Percentiles rank a stretch among this genome's conserved stretches.
These are phyloP conservation scores for Gopherus evgoodei DNA, from an alignment of 2,113 vertebrate species.

Conservation along the genomic window DNA sequence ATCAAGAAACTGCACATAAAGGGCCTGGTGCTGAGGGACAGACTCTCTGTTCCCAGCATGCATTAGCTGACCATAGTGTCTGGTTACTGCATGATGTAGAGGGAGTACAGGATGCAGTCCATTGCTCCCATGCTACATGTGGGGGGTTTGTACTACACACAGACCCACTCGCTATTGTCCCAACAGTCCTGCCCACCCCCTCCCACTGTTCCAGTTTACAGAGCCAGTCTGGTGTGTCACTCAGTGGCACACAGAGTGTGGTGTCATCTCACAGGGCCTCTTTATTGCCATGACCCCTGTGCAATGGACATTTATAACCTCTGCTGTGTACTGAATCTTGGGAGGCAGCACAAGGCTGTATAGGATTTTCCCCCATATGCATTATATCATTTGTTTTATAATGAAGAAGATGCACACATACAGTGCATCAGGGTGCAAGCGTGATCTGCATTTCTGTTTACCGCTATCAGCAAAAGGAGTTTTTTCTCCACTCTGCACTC, in stretches of 20 bases:
- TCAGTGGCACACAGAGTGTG: no score
- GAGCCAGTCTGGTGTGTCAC: not conserved
- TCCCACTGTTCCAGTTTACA: not conserved
- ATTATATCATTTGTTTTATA: not conserved
- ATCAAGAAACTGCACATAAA: not conserved
- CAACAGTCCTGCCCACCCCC: not conserved
- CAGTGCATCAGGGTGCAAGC: not conserved
- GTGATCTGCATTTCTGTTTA: not conserved
- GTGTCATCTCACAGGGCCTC: not conserved
- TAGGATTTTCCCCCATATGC: not conserved
- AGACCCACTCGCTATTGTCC: not conserved
- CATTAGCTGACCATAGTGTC: not conserved
- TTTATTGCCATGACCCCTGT: not conserved
- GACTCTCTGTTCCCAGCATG: not conserved
- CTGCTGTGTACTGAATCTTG: not conserved
- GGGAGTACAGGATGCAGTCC: not conserved
- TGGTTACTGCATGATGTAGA: not conserved
- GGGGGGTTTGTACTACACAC: not conserved
- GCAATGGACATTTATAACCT: not conserved
- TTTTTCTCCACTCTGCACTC: not conserved
- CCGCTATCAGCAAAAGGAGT: not conserved
- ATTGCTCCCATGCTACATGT: not conserved
- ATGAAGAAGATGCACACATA: not conserved
- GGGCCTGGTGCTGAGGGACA: not conserved
- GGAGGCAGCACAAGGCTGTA: not conserved